Percentiles rank a stretch among this genome's conserved stretches.
These are phyloP conservation scores for Aplysina aerophoba DNA, from an alignment of 37 sponge, comb jelly and placozoan genomes.

Conservation along the genomic window DNA sequence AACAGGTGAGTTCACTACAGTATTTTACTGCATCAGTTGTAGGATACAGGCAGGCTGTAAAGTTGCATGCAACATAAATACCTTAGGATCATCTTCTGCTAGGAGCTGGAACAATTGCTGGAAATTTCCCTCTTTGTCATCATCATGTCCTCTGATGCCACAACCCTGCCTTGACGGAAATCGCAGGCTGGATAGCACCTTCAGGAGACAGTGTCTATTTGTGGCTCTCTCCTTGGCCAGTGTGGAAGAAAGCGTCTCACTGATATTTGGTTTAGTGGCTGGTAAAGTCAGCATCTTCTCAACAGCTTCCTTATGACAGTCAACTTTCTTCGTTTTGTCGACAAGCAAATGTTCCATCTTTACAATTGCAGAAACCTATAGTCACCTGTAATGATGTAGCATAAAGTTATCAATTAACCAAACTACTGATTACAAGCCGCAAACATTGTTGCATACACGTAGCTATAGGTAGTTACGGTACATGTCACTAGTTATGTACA, in stretches of 20 bases:
- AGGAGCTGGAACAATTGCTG: constrained; percentile 8
- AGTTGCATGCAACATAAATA: background rate
- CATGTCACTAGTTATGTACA: background rate
- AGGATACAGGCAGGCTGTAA: too few species aligned
- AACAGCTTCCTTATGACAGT: background rate
- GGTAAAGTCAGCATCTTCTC: constrained; percentile 10
- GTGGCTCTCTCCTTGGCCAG: background rate
- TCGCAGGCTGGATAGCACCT: background rate
- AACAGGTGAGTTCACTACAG: too few species aligned
- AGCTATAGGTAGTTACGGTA: too few species aligned
- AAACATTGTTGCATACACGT: too few species aligned
- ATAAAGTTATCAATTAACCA: too few species aligned
- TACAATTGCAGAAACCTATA: background rate
- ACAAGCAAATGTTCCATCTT: background rate
- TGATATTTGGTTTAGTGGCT: background rate
- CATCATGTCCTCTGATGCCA: background rate
- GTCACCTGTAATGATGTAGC: background rate
- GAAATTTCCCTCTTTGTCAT: background rate
- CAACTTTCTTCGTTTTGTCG: background rate
- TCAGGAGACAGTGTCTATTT: constrained; percentile 1
- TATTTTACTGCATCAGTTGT: too few species aligned
- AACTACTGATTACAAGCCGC: too few species aligned
- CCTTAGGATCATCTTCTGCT: constrained; percentile 1
- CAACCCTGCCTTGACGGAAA: constrained; percentile 7
- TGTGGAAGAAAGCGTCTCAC: background rate